These are phyloP conservation scores for Drosophila diplacantha DNA, from an alignment of 2,888 invertebrate genomes.

Conservation along the genomic window DNA sequence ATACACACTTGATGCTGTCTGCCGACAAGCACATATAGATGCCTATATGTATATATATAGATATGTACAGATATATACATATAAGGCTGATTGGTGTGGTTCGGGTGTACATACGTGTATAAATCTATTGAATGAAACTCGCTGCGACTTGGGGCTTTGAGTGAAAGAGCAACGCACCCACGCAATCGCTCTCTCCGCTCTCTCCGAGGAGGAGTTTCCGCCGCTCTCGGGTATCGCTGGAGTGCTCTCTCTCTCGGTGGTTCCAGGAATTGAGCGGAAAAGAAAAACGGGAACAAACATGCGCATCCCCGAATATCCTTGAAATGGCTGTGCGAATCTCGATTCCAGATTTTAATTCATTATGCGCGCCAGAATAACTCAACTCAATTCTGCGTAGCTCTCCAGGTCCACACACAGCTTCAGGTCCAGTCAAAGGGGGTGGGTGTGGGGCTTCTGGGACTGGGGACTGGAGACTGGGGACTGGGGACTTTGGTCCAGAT, in stretches of 20 bases:
- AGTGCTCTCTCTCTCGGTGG: conserved; percentile 14
- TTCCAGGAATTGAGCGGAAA: conserved; percentile 62
- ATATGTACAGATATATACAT: conserved; percentile 4
- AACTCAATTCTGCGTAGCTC: conserved; percentile 41
- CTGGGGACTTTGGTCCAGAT: conserved; percentile 47
- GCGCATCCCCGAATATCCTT: conserved; percentile 68
- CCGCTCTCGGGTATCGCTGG: conserved; percentile 12
- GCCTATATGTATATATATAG: conserved; percentile 8
- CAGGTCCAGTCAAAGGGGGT: conserved; percentile 14
- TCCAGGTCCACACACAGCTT: conserved; percentile 5
- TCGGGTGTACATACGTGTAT: conserved; percentile 8
- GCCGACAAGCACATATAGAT: conserved; percentile 21
- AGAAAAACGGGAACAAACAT: conserved; percentile 67
- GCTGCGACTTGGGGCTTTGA: conserved; percentile 47
- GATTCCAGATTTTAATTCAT: conserved; percentile 62
- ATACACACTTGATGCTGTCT: conserved; percentile 55
- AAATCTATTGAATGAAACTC: conserved; percentile 65
- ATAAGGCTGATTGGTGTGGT: conserved; percentile 10
- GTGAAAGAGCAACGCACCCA: conserved; percentile 52
- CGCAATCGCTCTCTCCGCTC: conserved; percentile 19
- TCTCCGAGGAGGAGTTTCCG: conserved; percentile 19
- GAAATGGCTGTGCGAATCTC: conserved; percentile 49
- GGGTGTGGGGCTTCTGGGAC: conserved; percentile 3
- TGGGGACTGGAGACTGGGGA: conserved; percentile 34
- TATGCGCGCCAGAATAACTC: conserved; percentile 55